phyloP scores from a whole-genome alignment of 1,140 invertebrate species.

The Zaprionus tsacasi region DNA sequence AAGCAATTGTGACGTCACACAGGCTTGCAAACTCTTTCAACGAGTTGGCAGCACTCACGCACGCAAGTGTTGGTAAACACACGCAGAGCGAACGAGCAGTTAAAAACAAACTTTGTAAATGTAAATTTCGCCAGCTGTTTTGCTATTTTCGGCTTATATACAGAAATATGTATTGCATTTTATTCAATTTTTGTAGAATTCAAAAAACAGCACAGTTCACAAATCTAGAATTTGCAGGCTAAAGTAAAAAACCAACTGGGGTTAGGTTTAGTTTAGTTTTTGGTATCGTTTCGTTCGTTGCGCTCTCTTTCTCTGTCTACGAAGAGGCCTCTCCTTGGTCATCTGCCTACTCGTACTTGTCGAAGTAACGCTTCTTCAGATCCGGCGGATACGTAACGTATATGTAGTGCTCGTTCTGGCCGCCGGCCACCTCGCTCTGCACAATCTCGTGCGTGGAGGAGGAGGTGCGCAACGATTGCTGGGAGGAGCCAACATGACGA shows the following conservation, averaged over 20 bases:
- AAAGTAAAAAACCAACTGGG: constrained; percentile 52
- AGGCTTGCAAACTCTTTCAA: not conserved
- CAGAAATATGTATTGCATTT: constrained; percentile 74
- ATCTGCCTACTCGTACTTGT: constrained; percentile 87
- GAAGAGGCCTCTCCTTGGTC: constrained; percentile 10
- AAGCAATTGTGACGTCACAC: not conserved
- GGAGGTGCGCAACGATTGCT: constrained; percentile 78
- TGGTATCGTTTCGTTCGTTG: constrained; percentile 37
- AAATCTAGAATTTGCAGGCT: constrained; percentile 82
- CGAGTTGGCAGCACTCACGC: not conserved
- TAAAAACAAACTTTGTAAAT: not conserved
- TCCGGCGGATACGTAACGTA: constrained; percentile 94
- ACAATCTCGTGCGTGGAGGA: constrained; percentile 80
- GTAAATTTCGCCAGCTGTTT: not conserved
- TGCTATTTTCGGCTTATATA: constrained; percentile 48
- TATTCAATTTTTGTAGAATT: constrained; percentile 65
- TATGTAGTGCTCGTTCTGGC: constrained; percentile 90
- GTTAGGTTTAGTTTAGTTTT: constrained; percentile 20
- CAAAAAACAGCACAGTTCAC: constrained; percentile 80
- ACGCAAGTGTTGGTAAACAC: not conserved
- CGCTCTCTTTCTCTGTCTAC: constrained; percentile 20
- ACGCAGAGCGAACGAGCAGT: not conserved
- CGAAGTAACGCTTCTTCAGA: constrained; percentile 90
- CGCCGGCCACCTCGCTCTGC: constrained; percentile 72
- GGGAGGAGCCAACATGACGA: constrained; percentile 74